Base-by-base conservation (phyloP, 1,140 invertebrate genomes). In the Oryzaephilus surinamensis region DNA sequence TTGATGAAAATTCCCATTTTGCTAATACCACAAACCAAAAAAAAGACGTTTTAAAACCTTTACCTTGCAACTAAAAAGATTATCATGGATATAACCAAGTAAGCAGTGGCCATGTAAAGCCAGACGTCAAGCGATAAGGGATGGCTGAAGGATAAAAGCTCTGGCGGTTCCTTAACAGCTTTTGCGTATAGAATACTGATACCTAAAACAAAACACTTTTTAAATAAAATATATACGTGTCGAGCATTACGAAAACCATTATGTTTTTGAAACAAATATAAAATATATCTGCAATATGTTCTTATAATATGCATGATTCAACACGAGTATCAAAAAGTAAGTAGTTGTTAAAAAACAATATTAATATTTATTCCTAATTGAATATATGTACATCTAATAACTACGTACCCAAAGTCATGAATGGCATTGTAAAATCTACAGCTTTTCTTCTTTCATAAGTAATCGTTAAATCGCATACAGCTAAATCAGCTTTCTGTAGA, bases 391-490 rank as follows among this genome's bases (percentile, higher is more conserved):
- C 8, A 24, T 24, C 11, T 8, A 8, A n/a, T 10, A 11, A 10
- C 8, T 14, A 38, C 55, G 60, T 63, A 73, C 80, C 85, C 1
- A 90, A 56, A 48, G 84, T 84, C 88, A 94, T 92, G 50, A 92
- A 94, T 0, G 90, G 90, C 57, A 83, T 82, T 0, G 85, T 89
- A 53, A 94, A 94, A 55, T 95, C 90, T 0, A 95, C 87, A 2
- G 74, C 83, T 43, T 74, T 73, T 46, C 87, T 76, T 17, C 92
- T 63, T 15, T 85, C 79, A 42, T 83, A 86, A 1, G 88, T 96
- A 46, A 96, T 95, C 0, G 91, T 94, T 24, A 97, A 61, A 62
- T 95, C 92, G 43, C 85, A 93, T 35, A 95, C 81, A 0, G 87
- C 91, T 15, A 95, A 63, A 66, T 96, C 91, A 8, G 89, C 89